Conservation (phyloP, 2,797 vertebrate genomes). For the Liparis tanakae region DNA sequence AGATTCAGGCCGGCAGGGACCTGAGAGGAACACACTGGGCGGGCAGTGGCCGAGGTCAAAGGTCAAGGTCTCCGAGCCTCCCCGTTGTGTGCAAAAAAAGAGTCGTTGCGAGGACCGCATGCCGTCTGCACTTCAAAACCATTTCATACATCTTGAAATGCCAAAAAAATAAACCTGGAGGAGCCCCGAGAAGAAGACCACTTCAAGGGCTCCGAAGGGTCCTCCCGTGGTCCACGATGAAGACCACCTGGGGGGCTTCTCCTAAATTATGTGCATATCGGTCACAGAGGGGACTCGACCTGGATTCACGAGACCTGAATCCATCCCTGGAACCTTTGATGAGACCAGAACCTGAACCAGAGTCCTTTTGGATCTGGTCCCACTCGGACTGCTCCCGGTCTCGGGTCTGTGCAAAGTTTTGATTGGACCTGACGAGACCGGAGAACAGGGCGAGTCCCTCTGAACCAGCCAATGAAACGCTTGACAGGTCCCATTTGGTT, state of each 20-base stretch:
- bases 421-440: constrained; percentile 51
- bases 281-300: constrained; percentile 56
- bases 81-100: constrained; percentile 73
- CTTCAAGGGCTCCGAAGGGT: constrained; percentile 64
- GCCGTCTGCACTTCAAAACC: constrained; percentile 62
- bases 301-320: constrained; percentile 4
- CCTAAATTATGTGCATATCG: constrained; percentile 73
- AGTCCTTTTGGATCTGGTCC: background rate
- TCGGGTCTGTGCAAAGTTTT: constrained; percentile 63
- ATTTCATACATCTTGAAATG: constrained; percentile 52
- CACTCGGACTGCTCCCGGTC: constrained; percentile 25
- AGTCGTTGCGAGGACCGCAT: constrained; percentile 73
- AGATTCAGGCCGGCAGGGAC: constrained; percentile 86
- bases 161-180: constrained; percentile 35
- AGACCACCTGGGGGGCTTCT: constrained; percentile 71
- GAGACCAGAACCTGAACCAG: too few relatives aligned
- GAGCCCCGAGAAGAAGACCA: constrained; percentile 49
- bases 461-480: background rate
- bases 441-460: constrained; percentile 2
- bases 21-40: constrained; percentile 81
- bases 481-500: background rate
- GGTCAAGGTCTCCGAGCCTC: constrained; percentile 66
- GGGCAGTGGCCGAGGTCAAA: constrained; percentile 62
- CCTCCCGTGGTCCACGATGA: constrained; percentile 70
- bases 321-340: too few relatives aligned